Evolutionary conservation across 2,797 vertebrate species (phyloP).

Genomic region (Pipistrellus pygmaeus): DNA sequence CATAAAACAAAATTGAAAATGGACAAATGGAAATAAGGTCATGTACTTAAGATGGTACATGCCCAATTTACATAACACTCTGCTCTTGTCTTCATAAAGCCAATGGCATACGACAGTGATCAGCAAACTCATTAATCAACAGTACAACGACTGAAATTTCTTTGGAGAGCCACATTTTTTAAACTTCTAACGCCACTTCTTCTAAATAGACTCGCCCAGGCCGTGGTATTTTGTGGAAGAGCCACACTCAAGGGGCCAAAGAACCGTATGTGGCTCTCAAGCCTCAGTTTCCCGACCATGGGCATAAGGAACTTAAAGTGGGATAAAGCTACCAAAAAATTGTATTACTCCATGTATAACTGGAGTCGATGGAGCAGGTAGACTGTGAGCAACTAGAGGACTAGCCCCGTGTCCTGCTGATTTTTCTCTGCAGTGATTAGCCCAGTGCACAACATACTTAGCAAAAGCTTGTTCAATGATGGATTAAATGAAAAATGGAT

Average conservation of each 20-base stretch:
- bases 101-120: background rate
- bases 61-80: background rate
- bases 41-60: conserved; percentile 8
- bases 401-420: background rate
- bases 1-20: conserved; percentile 56
- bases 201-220: no score
- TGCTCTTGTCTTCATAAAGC: conserved; percentile 33
- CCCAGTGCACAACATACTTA: background rate
- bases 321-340: background rate
- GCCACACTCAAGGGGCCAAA: no score
- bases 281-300: no score
- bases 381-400: background rate
- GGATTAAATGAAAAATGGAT: conserved; percentile 57
- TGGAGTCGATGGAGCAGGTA: background rate
- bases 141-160: no score
- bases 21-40: conserved; percentile 29
- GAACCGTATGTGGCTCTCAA: no score
- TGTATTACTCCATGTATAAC: background rate
- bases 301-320: background rate
- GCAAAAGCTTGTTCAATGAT: conserved; percentile 58
- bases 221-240: no score
- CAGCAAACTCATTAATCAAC: no score
- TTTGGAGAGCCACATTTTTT: no score
- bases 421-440: conserved; percentile 17
- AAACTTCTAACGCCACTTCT: no score